A percentile compares a stretch with the other conserved stretches of the same genome.
phyloP scores from a whole-genome alignment of 2,113 vertebrate genomes.

The Alligator mississippiensis region DNA sequence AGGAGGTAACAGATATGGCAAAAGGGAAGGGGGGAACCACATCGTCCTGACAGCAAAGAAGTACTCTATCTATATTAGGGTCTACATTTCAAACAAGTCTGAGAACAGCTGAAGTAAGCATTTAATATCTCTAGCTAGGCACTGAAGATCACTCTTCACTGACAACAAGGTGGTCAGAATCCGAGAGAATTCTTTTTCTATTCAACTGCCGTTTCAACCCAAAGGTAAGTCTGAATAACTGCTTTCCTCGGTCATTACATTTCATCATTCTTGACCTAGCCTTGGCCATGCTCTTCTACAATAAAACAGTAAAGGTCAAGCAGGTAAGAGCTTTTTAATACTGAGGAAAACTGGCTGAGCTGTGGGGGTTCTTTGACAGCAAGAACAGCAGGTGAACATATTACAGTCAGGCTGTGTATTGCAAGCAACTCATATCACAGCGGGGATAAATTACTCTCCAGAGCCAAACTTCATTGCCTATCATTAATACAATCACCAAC shows the following conservation, averaged over 20 bases:
- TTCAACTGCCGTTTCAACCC: not conserved
- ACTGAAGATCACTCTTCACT: not conserved
- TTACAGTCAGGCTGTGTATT: not conserved
- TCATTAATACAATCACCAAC: not conserved
- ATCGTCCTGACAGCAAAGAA: not conserved
- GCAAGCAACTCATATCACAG: not conserved
- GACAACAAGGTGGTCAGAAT: not conserved
- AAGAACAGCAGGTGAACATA: not conserved
- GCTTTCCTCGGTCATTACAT: not conserved
- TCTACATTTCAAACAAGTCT: not conserved
- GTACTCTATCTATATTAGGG: not conserved
- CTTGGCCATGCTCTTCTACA: not conserved
- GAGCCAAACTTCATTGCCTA: not conserved
- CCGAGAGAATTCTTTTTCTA: not conserved
- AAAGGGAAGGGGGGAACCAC: too few relatives aligned
- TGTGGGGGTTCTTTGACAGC: not conserved
- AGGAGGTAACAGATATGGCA: not conserved
- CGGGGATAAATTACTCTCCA: not conserved
- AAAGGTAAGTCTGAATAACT: not conserved
- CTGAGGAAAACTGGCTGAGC: not conserved
- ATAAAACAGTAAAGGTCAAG: not conserved
- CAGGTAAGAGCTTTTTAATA: not conserved
- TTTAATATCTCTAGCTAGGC: not conserved
- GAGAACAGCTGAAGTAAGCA: not conserved
- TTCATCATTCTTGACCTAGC: not conserved